Evolutionary conservation across 2,113 vertebrate species (phyloP).

Genomic region (Pygathrix nemaeus): DNA sequence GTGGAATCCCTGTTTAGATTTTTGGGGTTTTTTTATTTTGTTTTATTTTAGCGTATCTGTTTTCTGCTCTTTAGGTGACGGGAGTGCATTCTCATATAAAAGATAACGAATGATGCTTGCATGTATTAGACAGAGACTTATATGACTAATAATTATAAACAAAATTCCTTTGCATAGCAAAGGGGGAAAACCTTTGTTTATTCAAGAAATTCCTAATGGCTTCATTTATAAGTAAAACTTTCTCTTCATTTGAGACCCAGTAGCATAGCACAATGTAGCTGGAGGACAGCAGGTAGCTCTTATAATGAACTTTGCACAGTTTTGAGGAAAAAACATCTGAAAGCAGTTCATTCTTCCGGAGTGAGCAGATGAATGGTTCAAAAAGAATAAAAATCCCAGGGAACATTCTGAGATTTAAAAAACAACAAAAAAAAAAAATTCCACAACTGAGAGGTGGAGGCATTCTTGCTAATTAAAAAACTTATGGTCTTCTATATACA

Average conservation of each 20-base stretch:
- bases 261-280: constrained; percentile 50
- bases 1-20: not conserved
- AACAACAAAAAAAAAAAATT: not conserved
- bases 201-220: constrained; percentile 77
- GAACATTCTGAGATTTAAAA: constrained; percentile 38
- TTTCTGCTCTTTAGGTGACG: constrained; percentile 50
- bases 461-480: constrained; percentile 75
- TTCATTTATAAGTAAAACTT: constrained; percentile 74
- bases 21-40: not conserved
- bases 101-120: constrained; percentile 27
- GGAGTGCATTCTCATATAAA: constrained; percentile 40
- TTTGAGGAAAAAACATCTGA: constrained; percentile 77
- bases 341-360: constrained; percentile 74
- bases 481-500: constrained; percentile 60
- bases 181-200: constrained; percentile 62
- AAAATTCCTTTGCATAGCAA: constrained; percentile 72
- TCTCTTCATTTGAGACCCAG: constrained; percentile 66
- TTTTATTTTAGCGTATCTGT: not conserved
- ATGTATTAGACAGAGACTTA: constrained; percentile 56
- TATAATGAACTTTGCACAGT: constrained; percentile 72
- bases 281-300: constrained; percentile 71
- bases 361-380: constrained; percentile 70
- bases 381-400: constrained; percentile 75
- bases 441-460: not conserved
- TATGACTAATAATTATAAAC: constrained; percentile 66